phyloP scores from a whole-genome alignment of 2,113 vertebrate genomes.

The Silurus glanis region DNA sequence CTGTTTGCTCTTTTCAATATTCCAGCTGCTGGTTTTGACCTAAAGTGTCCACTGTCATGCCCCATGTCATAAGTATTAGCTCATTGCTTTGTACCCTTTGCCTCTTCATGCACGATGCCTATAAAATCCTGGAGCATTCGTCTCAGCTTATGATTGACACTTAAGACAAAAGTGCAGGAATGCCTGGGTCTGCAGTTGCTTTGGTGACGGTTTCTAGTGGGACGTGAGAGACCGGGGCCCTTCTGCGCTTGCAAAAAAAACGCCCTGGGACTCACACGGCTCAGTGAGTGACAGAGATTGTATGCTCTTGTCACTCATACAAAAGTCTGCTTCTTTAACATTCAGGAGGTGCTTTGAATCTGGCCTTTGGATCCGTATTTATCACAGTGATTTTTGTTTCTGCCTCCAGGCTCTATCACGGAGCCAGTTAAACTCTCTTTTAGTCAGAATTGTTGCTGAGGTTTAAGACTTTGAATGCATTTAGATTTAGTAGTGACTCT shows the following conservation, averaged over 20 bases:
- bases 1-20: slow-evolving; percentile 3
- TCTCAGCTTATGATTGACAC: slow-evolving; percentile 60
- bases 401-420: slow-evolving; percentile 52
- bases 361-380: slow-evolving; percentile 65
- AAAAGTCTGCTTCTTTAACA: slow-evolving; percentile 77
- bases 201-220: slow-evolving; percentile 63
- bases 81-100: slow-evolving; percentile 15
- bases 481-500: slow-evolving; percentile 8
- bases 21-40: slow-evolving; percentile 25
- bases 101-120: slow-evolving; percentile 8
- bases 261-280: slow-evolving; percentile 65
- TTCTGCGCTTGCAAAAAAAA: slow-evolving; percentile 54
- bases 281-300: slow-evolving; percentile 64
- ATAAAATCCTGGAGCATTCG: slow-evolving; percentile 44
- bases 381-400: slow-evolving; percentile 62
- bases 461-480: slow-evolving; percentile 45
- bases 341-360: slow-evolving; percentile 60
- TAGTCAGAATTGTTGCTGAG: slow-evolving; percentile 48
- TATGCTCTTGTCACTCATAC: slow-evolving; percentile 65
- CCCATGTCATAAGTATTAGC: neutral
- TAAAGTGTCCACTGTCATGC: slow-evolving; percentile 16
- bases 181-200: slow-evolving; percentile 58
- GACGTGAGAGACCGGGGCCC: slow-evolving; percentile 57
- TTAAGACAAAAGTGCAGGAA: slow-evolving; percentile 54
- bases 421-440: slow-evolving; percentile 51